Conservation (phyloP, 2,888 invertebrate genomes). For the Rhogogaster chlorosoma region DNA sequence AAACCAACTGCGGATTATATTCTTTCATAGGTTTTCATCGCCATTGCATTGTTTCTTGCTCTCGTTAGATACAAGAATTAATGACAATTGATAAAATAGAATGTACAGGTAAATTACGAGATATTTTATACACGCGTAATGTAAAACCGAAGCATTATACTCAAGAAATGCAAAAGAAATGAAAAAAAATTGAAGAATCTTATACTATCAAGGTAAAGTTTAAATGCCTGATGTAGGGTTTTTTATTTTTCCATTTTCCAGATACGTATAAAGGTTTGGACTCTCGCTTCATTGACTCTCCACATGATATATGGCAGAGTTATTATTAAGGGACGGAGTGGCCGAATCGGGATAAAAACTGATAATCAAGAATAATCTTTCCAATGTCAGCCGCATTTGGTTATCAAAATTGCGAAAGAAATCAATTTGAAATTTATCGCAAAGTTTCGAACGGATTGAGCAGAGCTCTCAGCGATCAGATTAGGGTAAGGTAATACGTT, state of each 20-base stretch:
- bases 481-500: not conserved
- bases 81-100: not conserved
- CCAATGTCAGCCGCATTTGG: not conserved
- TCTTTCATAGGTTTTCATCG: not conserved
- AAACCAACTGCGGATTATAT: not conserved
- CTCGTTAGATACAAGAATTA: not conserved
- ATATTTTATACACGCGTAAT: not conserved
- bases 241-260: not conserved
- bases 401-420: not conserved
- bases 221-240: not conserved
- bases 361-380: not conserved
- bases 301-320: not conserved
- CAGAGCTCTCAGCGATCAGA: slow-evolving; percentile 2
- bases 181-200: not conserved
- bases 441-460: not conserved
- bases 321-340: not conserved
- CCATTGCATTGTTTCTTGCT: not conserved
- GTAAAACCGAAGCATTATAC: not conserved
- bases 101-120: not conserved
- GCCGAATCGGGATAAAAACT: not conserved
- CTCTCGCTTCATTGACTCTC: not conserved
- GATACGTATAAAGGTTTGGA: not conserved
- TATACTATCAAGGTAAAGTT: not conserved
- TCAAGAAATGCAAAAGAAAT: not conserved
- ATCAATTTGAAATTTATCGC: not conserved